phyloP scores from a whole-genome alignment of 2,888 invertebrate genomes.

The Troides aeacus region DNA sequence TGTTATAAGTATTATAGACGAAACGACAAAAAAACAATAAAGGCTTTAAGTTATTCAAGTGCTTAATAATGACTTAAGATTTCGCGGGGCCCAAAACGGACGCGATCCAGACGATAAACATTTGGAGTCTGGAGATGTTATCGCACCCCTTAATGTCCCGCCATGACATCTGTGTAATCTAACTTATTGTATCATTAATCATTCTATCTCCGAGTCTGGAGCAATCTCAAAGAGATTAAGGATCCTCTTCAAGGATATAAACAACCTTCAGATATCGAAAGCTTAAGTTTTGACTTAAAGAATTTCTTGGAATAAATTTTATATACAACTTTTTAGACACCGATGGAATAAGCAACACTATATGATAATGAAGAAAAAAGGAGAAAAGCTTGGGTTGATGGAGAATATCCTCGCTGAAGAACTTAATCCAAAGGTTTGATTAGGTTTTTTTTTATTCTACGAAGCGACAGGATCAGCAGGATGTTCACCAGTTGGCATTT shows the following conservation, averaged over 20 bases:
- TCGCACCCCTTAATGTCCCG: conserved; percentile 17
- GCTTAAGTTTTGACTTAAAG: background rate
- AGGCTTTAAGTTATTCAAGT: background rate
- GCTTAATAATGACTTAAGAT: background rate
- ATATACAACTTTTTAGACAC: no score
- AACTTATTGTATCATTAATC: conserved; percentile 26
- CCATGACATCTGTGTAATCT: conserved; percentile 23
- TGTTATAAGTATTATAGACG: background rate
- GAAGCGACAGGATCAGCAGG: no score
- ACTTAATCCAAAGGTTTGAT: no score
- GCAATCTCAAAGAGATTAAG: background rate
- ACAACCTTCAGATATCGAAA: background rate
- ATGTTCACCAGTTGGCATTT: no score
- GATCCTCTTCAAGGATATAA: background rate
- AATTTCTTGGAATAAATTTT: background rate
- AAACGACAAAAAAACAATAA: background rate
- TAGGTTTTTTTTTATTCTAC: no score
- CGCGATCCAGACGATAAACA: conserved; percentile 15
- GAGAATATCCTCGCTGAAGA: no score
- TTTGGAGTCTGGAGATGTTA: conserved; percentile 12
- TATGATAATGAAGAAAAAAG: no score
- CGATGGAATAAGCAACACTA: no score
- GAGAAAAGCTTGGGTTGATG: no score
- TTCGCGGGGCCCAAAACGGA: background rate
- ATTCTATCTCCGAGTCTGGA: conserved; percentile 15